Conservation (phyloP, 2,888 invertebrate species). For the Agriopis marginaria region DNA sequence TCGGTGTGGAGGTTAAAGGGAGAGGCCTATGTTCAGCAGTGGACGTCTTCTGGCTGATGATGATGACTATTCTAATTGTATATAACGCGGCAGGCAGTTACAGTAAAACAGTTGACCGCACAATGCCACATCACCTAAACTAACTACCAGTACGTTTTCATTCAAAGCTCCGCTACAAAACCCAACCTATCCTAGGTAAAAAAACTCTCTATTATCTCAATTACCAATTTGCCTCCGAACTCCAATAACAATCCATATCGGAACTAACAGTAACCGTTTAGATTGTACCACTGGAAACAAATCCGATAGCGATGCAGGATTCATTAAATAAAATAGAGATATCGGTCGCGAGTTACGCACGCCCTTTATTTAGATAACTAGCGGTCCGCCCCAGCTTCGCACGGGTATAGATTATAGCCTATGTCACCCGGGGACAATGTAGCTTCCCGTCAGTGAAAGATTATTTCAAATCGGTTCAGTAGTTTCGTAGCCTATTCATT, state of each 20-base stretch:
- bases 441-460: too few relatives aligned
- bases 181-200: not conserved
- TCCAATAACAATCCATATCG: constrained; percentile 30
- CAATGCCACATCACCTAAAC: not conserved
- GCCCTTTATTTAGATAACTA: constrained; percentile 43
- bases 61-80: too few relatives aligned
- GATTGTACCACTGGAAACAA: constrained; percentile 40
- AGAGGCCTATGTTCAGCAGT: too few relatives aligned
- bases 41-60: too few relatives aligned
- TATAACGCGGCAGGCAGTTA: too few relatives aligned
- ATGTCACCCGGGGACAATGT: too few relatives aligned
- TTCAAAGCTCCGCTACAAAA: constrained; percentile 2
- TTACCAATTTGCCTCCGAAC: constrained; percentile 23
- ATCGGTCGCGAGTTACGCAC: constrained; percentile 26
- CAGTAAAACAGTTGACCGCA: too few relatives aligned
- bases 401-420: too few relatives aligned
- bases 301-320: constrained; percentile 36
- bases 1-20: too few relatives aligned
- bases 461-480: too few relatives aligned
- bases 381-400: too few relatives aligned
- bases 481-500: too few relatives aligned
- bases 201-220: constrained; percentile 9
- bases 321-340: constrained; percentile 44
- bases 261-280: constrained; percentile 38
- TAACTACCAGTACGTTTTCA: not conserved